Base-by-base conservation (phyloP, 1,140 invertebrate genomes). In the Armadillidium nasatum region DNA sequence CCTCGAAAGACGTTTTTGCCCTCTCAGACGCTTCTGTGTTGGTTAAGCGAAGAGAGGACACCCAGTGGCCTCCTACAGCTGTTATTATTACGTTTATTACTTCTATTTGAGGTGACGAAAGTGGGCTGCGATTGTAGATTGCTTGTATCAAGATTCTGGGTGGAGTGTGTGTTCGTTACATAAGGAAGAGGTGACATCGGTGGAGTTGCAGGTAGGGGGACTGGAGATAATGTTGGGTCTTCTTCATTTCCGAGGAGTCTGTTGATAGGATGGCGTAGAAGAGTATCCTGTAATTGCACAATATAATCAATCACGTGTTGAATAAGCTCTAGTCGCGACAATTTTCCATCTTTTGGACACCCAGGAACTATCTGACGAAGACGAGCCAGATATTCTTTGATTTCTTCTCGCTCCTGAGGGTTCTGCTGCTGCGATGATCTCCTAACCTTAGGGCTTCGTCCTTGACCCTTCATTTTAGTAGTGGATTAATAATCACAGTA, bases 301-400 rank as follows among this genome's bases (percentile, higher is more conserved):
- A 98, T 98, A 85, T 98, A 98, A 83, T 97, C 94, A 84, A 97
- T 98, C 13, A 97, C 95, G 84, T 95, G 90, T 83, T 97, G 94
- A 73, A 97, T 95, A 54, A 98, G 93, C 86, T 97, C 94, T 84
- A 96, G 86, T 83, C 96, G 96, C 21, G 93, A 94, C 44, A 88
- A 82, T 80, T 85, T 87, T 73, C 83, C 83, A 72, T 85, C 82
- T 71, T 82, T 83, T 72, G 87, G 87, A 74, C 87, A 84, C 23
- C 85, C 83, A 0, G 87, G 87, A 11, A 88, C 87, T 71, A 96
- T 87, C 84, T 94, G 92, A 80, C 92, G 88, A 68, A 87, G 82
- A 77, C 68, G 44, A 10, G 7, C 19, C 11, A 74, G 19, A 23
- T 74, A 74, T 33, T 70, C 68, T 21, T 23, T n/a, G 21, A 70